These are phyloP conservation scores for Metaphire vulgaris DNA, from an alignment of 1,140 invertebrate species.

Conservation along the genomic window DNA sequence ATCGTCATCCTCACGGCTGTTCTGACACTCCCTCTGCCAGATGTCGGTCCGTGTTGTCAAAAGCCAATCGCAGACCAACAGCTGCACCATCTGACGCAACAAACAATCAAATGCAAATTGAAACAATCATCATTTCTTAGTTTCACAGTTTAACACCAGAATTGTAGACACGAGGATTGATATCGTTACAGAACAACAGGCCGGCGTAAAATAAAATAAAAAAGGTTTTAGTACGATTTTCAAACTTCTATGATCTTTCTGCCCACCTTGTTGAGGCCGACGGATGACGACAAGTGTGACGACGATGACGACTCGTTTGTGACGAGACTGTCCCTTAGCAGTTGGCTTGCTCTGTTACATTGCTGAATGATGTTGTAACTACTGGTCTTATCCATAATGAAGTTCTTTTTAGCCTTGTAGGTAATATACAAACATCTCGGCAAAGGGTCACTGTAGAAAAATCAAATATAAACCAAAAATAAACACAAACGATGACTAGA, in stretches of 20 bases:
- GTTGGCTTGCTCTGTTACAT: neutral
- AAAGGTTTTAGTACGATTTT: no score
- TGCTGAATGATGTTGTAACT: neutral
- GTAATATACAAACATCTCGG: neutral
- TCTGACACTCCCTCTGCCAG: slow-evolving; percentile 67
- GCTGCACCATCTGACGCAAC: slow-evolving; percentile 68
- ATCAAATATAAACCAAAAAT: neutral
- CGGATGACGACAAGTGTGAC: no score
- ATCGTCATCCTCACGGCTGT: slow-evolving; percentile 27
- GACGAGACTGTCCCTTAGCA: neutral
- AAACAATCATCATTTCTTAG: no score
- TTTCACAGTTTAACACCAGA: no score
- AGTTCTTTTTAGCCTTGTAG: neutral
- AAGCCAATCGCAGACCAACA: slow-evolving; percentile 84
- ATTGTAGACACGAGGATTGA: no score
- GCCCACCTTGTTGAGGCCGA: neutral
- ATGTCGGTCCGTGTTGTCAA: slow-evolving; percentile 75
- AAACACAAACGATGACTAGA: no score
- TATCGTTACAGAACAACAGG: no score
- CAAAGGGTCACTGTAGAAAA: neutral
- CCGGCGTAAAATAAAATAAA: no score
- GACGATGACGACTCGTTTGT: no score
- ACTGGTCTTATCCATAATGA: neutral
- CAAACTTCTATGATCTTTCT: no score
- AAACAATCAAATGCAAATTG: neutral